Evolutionary conservation across 1,140 invertebrate genomes (phyloP).

Genomic region (Pogonognathellus flavescens): DNA sequence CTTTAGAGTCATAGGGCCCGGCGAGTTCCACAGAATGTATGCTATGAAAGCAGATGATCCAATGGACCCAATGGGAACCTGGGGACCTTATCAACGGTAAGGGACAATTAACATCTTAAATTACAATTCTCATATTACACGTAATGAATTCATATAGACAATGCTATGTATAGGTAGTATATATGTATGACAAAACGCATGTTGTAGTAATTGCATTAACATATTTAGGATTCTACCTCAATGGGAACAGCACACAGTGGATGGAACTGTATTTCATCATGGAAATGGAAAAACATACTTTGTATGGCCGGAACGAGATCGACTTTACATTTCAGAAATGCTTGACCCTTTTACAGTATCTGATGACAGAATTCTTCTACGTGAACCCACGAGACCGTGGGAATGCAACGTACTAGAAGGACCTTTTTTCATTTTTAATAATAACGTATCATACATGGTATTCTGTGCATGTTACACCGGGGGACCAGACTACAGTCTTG

Average conservation of each 20-base stretch:
- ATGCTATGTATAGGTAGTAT: too few species aligned
- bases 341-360: neutral
- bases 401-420: slow-evolving; percentile 49
- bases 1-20: neutral
- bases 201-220: neutral
- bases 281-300: slow-evolving; percentile 39
- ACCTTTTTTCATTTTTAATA: slow-evolving; percentile 56
- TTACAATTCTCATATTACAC: too few species aligned
- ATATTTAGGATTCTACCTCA: slow-evolving; percentile 20
- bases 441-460: slow-evolving; percentile 38
- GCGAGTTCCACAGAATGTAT: neutral
- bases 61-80: slow-evolving; percentile 27
- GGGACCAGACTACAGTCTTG: slow-evolving; percentile 56
- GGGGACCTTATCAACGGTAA: slow-evolving; percentile 20
- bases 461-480: slow-evolving; percentile 58
- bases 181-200: neutral
- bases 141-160: too few species aligned
- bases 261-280: slow-evolving; percentile 29
- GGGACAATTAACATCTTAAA: neutral
- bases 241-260: slow-evolving; percentile 12
- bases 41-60: slow-evolving; percentile 53
- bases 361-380: neutral
- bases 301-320: slow-evolving; percentile 29
- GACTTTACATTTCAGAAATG: slow-evolving; percentile 20
- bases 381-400: neutral